These are phyloP conservation scores for Drosophila guanche DNA, from an alignment of 1,140 invertebrate species.

Conservation along the genomic window DNA sequence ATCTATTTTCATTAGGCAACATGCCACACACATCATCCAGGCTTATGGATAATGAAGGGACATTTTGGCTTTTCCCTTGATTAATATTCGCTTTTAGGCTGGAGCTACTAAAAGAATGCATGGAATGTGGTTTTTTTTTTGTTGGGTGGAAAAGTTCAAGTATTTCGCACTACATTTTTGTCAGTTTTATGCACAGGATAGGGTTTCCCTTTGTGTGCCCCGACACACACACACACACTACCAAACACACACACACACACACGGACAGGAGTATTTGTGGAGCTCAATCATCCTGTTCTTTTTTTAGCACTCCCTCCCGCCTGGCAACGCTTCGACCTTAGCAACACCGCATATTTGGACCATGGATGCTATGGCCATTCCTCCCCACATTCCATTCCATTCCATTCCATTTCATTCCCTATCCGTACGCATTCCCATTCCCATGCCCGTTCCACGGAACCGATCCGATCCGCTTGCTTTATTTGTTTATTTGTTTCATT, in stretches of 20 bases:
- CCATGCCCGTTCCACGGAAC: slow-evolving; percentile 6
- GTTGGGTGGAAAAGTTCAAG: background rate
- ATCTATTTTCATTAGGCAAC: too few relatives aligned
- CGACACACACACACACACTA: too few relatives aligned
- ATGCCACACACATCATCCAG: too few relatives aligned
- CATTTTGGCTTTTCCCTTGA: too few relatives aligned
- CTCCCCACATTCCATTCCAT: slow-evolving; percentile 6
- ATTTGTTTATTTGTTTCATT: slow-evolving; percentile 63
- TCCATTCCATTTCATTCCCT: slow-evolving; percentile 4
- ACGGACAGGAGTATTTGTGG: too few relatives aligned
- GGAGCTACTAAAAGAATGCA: too few relatives aligned
- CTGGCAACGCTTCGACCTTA: background rate
- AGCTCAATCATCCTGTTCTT: background rate
- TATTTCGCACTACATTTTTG: slow-evolving; percentile 7
- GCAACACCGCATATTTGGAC: background rate
- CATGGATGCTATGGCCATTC: slow-evolving; percentile 1
- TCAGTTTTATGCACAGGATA: slow-evolving; percentile 14
- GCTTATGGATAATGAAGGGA: too few relatives aligned
- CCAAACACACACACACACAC: too few relatives aligned
- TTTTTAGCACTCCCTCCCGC: background rate
- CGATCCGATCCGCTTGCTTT: slow-evolving; percentile 18
- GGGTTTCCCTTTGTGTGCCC: slow-evolving; percentile 8
- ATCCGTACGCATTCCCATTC: background rate
- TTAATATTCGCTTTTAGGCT: too few relatives aligned
- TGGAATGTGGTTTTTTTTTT: background rate